These are phyloP conservation scores for Goniozus legneri DNA, from an alignment of 1,140 invertebrate genomes.

Conservation along the genomic window DNA sequence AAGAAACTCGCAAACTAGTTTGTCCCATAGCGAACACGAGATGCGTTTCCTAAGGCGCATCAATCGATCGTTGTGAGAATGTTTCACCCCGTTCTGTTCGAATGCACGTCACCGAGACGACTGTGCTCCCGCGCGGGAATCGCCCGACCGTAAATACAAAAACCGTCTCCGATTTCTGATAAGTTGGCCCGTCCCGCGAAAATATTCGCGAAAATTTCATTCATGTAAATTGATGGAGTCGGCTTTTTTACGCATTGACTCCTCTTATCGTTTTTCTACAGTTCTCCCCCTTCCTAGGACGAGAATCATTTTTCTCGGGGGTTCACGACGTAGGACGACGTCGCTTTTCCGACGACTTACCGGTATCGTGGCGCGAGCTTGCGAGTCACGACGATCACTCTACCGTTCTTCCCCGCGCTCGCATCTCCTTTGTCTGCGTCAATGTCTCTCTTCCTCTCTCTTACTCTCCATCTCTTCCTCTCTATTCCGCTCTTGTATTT, in stretches of 20 bases:
- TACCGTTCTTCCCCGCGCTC: not conserved
- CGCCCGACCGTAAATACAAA: conserved; percentile 24
- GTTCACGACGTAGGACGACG: not conserved
- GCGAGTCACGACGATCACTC: too few relatives aligned
- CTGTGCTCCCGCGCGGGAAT: too few relatives aligned
- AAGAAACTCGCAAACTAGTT: conserved; percentile 24
- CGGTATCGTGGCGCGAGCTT: too few relatives aligned
- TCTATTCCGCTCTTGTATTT: conserved; percentile 1
- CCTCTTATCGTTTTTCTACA: not conserved
- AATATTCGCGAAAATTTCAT: too few relatives aligned
- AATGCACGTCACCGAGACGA: too few relatives aligned
- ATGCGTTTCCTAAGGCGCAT: too few relatives aligned
- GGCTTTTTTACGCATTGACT: too few relatives aligned
- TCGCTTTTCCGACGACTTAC: not conserved
- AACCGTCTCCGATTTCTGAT: conserved; percentile 6
- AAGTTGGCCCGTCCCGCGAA: too few relatives aligned
- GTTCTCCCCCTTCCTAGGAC: not conserved
- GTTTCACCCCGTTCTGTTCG: too few relatives aligned
- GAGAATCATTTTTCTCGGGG: not conserved
- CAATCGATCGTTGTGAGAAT: conserved; percentile 37
- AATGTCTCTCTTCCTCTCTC: conserved; percentile 7
- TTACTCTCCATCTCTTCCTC: too few relatives aligned
- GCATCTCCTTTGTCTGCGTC: not conserved
- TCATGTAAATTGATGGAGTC: too few relatives aligned
- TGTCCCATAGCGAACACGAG: conserved; percentile 28